Conservation (phyloP, 2,888 invertebrate genomes). For the Drepana falcataria region DNA sequence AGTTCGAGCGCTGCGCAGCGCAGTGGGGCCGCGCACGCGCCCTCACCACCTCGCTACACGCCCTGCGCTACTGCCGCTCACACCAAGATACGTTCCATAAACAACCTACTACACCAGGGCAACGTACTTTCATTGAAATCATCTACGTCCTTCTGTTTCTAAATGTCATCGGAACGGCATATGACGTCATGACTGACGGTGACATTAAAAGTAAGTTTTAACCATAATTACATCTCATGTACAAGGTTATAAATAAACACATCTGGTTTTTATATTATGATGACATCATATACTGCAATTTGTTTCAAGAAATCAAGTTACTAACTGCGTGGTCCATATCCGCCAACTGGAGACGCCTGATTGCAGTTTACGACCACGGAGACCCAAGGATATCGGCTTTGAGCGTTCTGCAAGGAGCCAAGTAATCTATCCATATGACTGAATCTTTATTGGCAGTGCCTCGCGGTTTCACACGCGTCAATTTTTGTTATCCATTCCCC, state of each 20-base stretch:
- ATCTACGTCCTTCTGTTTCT: constrained; percentile 17
- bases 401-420: constrained; percentile 27
- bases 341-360: constrained; percentile 28
- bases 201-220: constrained; percentile 16
- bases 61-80: constrained; percentile 25
- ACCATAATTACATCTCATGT: neutral
- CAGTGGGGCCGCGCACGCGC: constrained; percentile 9
- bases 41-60: constrained; percentile 21
- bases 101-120: constrained; percentile 10
- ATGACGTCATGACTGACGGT: constrained; percentile 19
- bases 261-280: too few relatives aligned
- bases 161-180: constrained; percentile 30
- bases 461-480: too few relatives aligned
- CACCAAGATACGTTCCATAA: constrained; percentile 12
- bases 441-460: neutral
- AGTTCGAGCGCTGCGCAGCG: constrained; percentile 25
- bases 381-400: constrained; percentile 25
- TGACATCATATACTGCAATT: neutral
- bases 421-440: constrained; percentile 15
- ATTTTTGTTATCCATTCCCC: too few relatives aligned
- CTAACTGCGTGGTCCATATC: constrained; percentile 30
- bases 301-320: constrained; percentile 18
- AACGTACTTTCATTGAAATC: constrained; percentile 16
- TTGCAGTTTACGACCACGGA: constrained; percentile 16
- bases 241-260: too few relatives aligned